Evolutionary conservation across 2,888 invertebrate species (phyloP).

Genomic region (Chouioia cunea): DNA sequence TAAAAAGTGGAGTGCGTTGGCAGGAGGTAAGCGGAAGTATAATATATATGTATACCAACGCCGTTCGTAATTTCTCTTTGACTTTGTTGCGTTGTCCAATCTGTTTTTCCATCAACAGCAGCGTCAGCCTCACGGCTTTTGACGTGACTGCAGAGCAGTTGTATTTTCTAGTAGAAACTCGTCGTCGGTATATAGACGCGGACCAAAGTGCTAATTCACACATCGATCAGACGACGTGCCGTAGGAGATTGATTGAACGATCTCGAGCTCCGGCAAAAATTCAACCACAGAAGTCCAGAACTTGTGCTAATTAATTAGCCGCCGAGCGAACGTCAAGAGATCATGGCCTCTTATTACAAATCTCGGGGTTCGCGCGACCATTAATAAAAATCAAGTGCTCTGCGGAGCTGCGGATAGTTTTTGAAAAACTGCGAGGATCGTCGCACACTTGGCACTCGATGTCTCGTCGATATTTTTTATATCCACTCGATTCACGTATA

Average conservation of each 20-base stretch:
- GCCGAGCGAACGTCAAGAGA: slow-evolving; percentile 4
- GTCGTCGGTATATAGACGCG: too few species aligned
- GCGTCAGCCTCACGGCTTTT: slow-evolving; percentile 2
- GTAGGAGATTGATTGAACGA: too few species aligned
- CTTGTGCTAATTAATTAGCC: slow-evolving; percentile 16
- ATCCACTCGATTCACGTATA: slow-evolving; percentile 31
- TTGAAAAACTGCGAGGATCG: background rate
- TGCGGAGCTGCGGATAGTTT: slow-evolving; percentile 44
- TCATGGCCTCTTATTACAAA: background rate
- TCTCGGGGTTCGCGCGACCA: too few species aligned
- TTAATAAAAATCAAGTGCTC: slow-evolving; percentile 13
- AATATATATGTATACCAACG: too few species aligned
- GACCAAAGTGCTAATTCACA: too few species aligned
- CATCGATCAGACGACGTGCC: too few species aligned
- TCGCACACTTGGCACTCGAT: background rate
- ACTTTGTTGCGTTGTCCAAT: slow-evolving; percentile 1
- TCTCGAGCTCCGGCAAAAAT: too few species aligned
- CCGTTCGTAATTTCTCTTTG: slow-evolving; percentile 26
- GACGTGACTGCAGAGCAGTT: too few species aligned
- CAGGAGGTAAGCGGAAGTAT: too few species aligned
- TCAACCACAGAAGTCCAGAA: too few species aligned
- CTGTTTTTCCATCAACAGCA: slow-evolving; percentile 32
- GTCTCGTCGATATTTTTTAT: slow-evolving; percentile 2
- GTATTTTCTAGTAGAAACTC: too few species aligned
- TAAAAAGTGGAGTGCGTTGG: too few species aligned